Conservation (phyloP, 2,888 invertebrate genomes). For the Amaurobius ferox region DNA sequence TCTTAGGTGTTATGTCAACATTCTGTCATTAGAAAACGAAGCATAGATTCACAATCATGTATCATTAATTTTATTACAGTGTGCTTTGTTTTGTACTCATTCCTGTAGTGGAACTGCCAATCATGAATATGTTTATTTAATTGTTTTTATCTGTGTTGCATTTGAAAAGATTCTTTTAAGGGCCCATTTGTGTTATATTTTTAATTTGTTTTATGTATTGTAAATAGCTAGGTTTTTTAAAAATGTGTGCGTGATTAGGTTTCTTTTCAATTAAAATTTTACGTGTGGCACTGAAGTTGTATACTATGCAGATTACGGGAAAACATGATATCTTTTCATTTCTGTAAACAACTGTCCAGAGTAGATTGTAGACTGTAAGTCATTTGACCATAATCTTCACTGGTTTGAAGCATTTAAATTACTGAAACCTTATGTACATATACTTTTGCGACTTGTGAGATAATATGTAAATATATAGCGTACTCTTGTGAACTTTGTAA, state of each 20-base stretch:
- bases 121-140: background rate
- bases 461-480: background rate
- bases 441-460: background rate
- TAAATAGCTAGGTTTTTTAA: constrained; percentile 57
- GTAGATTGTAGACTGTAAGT: background rate
- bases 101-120: background rate
- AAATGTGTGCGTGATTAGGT: background rate
- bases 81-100: background rate
- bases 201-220: constrained; percentile 35
- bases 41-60: background rate
- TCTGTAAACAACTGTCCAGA: background rate
- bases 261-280: background rate
- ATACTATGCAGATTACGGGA: background rate
- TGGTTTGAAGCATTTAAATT: background rate
- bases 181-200: constrained; percentile 1
- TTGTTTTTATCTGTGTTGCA: background rate
- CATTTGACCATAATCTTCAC: background rate
- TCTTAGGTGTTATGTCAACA: constrained; percentile 41
- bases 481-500: constrained; percentile 1
- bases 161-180: background rate
- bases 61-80: background rate
- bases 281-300: background rate
- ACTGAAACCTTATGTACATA: background rate
- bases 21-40: background rate
- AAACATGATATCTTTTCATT: background rate